Conservation (phyloP, 2,797 vertebrate species). For the Phalloptychus januarius region DNA sequence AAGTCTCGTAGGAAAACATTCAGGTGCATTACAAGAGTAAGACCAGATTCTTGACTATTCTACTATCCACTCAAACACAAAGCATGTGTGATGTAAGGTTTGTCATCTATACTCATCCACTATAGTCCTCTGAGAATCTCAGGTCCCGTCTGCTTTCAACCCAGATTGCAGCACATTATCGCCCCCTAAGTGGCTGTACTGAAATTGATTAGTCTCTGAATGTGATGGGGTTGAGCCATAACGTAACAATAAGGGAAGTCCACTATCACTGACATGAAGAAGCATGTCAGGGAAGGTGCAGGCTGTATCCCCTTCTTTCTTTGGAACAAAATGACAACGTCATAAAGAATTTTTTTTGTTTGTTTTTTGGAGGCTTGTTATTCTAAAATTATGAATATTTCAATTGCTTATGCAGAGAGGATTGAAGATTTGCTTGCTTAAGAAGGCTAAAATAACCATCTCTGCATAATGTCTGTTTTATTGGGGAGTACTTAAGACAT, state of each 20-base stretch:
- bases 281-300: neutral
- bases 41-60: neutral
- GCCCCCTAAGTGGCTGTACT: neutral
- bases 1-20: neutral
- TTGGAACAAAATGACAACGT: neutral
- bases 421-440: neutral
- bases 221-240: neutral
- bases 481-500: neutral
- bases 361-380: neutral
- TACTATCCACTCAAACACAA: neutral
- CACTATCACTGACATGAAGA: neutral
- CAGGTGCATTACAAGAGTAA: neutral
- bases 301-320: neutral
- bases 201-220: neutral
- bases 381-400: neutral
- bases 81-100: neutral
- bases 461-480: neutral
- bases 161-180: conserved; percentile 1
- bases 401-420: neutral
- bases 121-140: neutral
- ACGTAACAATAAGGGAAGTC: neutral
- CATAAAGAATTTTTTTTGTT: neutral
- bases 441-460: neutral
- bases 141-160: neutral
- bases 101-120: neutral